phyloP scores from a whole-genome alignment of 1,140 invertebrate genomes.

The Lamellibrachia luymesi region DNA sequence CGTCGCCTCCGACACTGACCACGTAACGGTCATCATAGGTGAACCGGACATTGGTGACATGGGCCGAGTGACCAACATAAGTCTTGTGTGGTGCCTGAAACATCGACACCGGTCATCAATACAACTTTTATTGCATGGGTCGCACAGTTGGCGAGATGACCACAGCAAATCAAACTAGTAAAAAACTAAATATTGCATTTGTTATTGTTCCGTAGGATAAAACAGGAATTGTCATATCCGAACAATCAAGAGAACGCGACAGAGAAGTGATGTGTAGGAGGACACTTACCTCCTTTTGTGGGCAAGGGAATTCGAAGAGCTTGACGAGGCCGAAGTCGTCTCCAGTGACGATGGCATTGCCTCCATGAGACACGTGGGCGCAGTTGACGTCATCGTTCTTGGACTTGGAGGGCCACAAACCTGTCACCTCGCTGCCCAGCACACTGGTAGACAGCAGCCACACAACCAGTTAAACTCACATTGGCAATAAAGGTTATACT shows the following conservation, averaged over 20 bases:
- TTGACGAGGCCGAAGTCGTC: conserved; percentile 58
- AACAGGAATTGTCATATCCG: not conserved
- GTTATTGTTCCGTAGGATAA: no score
- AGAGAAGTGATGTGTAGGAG: not conserved
- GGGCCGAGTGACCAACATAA: conserved; percentile 53
- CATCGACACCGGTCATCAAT: not conserved
- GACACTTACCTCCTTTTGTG: conserved; percentile 51
- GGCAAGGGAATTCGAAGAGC: conserved; percentile 53
- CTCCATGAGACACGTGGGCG: conserved; percentile 48
- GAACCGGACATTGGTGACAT: conserved; percentile 56
- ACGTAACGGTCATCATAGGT: conserved; percentile 49
- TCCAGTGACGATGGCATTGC: conserved; percentile 53
- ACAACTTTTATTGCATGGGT: no score
- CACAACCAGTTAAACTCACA: not conserved
- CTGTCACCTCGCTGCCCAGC: conserved; percentile 52
- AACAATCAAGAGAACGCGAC: not conserved
- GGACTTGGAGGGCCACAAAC: conserved; percentile 54
- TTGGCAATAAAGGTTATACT: not conserved
- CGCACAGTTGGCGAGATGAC: no score
- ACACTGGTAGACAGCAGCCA: conserved; percentile 38
- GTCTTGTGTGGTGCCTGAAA: conserved; percentile 44
- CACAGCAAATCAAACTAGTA: no score
- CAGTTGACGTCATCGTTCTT: conserved; percentile 54
- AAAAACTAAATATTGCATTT: no score
- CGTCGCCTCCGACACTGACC: conserved; percentile 53